Evolutionary conservation across 2,113 vertebrate species (phyloP), one percentile per base, ranked within the genome.

Genomic region (Engystomops pustulosus): DNA sequence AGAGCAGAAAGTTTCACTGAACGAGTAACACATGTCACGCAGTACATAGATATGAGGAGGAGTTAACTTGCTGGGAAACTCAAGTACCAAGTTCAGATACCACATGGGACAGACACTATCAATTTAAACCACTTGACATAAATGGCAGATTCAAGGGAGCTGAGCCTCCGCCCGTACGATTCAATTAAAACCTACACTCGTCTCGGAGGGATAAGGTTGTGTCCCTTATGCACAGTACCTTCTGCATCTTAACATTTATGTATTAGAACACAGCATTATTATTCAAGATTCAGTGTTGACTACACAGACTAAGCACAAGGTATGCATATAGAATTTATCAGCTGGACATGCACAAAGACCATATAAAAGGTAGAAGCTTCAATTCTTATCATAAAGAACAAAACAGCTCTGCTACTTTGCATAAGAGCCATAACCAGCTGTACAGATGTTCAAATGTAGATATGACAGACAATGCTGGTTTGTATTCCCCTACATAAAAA

Each of bases 91-190:
- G 81, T 20, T 17, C 20, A 36, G 30, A 77, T 51, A 36, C 45
- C 83, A 70, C 83, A 78, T 44, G 83, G 75, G 83, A 85, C 15
- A 9, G 30, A 20, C 51, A 65, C 83, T 60, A 85, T 70, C 65
- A 85, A 85, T 85, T 85, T 55, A 79, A 85, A 79, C 20, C 83
- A 85, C 45, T 85, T 85, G 72, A 77, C 72, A 78, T 45, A 77
- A 84, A 69, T 68, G 47, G 72, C 51, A 74, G 81, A 38, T 70
- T 70, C 30, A 38, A 41, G 45, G 62, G 62, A 85, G 17, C 8
- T 17, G 3, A 68, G 60, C 36, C 69, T 74, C 69, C 67, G 17
- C 51, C 69, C 55, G 38, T 0, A 38, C 55, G 65, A 51, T 78
- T 79, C 65, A 85, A 79, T 78, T 79, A 85, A 58, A n/a, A 17